Evolutionary conservation across 2,797 vertebrate species (phyloP).

Genomic region (Syndactyla subalaris): DNA sequence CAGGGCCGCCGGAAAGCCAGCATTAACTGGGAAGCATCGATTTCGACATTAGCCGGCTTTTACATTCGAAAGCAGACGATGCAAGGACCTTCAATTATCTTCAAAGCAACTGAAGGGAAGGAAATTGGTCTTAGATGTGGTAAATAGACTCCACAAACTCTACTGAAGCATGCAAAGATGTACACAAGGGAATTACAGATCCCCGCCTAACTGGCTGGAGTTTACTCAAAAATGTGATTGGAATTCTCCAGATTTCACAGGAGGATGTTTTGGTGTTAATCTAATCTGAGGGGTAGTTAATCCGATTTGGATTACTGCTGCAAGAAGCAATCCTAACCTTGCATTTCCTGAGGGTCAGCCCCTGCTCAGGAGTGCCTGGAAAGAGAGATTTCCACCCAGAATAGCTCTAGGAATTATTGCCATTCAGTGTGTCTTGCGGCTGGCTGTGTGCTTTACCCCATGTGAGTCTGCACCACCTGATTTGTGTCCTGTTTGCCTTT

Average conservation of each 20-base stretch:
- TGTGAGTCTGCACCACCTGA: rapidly evolving
- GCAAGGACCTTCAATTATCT: constrained; percentile 81
- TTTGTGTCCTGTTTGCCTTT: too few relatives aligned
- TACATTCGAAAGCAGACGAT: constrained; percentile 78
- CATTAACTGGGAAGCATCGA: constrained; percentile 75
- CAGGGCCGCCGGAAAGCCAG: constrained; percentile 18
- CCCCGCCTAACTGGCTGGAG: background rate
- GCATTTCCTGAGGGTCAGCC: background rate
- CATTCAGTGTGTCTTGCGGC: rapidly evolving
- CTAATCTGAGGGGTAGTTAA: background rate
- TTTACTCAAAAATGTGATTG: constrained; percentile 47
- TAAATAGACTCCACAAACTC: constrained; percentile 78
- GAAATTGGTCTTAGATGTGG: constrained; percentile 83
- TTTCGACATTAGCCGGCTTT: constrained; percentile 76
- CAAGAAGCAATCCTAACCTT: background rate
- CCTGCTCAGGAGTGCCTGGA: background rate
- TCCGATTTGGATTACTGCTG: background rate
- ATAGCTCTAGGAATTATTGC: rapidly evolving
- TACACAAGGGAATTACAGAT: constrained; percentile 13
- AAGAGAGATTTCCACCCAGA: background rate
- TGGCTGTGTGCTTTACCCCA: rapidly evolving
- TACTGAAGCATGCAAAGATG: constrained; percentile 69
- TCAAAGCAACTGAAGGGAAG: constrained; percentile 80
- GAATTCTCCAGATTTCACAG: background rate
- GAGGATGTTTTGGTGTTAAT: background rate